These are phyloP conservation scores for Eira barbara DNA, from an alignment of 2,113 vertebrate species.

Conservation along the genomic window DNA sequence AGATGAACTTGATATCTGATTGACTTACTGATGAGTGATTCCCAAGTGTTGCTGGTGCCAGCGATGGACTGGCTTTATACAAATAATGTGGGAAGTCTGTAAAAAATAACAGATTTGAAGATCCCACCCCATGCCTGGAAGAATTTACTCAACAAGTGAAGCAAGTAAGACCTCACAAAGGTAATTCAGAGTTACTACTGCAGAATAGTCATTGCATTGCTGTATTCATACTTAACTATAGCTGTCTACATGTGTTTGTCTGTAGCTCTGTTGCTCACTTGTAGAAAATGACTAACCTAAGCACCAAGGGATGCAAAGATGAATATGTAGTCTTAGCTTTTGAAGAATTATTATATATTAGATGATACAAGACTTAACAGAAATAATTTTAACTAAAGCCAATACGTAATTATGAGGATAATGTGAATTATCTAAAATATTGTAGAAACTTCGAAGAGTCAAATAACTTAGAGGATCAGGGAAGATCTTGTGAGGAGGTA, in stretches of 20 bases:
- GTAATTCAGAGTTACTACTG: neutral
- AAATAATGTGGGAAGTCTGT: neutral
- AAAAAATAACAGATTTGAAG: neutral
- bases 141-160: neutral
- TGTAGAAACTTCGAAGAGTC: neutral
- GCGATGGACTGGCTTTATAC: neutral
- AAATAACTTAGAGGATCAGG: neutral
- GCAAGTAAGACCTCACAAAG: neutral
- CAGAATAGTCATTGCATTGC: neutral
- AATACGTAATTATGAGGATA: neutral
- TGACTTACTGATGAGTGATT: neutral
- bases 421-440: neutral
- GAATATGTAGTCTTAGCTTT: neutral
- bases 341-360: neutral
- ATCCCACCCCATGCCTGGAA: neutral
- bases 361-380: neutral
- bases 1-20: neutral
- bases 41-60: neutral
- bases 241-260: neutral
- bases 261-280: neutral
- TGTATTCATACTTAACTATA: neutral
- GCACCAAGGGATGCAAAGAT: neutral
- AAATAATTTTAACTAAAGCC: conserved; percentile 10
- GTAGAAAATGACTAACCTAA: neutral
- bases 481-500: neutral